Evolutionary conservation across 2,797 vertebrate species (phyloP).

Genomic region (Trematomus bernacchii): DNA sequence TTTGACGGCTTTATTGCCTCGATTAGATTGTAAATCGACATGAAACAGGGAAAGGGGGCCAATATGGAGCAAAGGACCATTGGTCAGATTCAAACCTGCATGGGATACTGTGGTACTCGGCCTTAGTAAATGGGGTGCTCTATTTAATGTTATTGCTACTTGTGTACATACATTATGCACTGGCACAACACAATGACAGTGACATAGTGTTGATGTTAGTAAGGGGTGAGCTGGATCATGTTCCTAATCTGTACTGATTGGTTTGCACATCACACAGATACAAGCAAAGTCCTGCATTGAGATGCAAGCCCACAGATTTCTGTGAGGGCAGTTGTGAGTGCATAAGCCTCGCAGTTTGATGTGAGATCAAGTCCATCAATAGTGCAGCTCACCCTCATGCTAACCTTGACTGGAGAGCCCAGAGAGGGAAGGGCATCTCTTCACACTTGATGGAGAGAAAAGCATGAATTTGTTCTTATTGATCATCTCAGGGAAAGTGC

Average conservation of each 20-base stretch:
- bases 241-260: slow-evolving; percentile 66
- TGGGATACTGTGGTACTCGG: too few species aligned
- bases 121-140: too few species aligned
- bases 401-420: slow-evolving; percentile 59
- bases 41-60: too few species aligned
- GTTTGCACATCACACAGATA: slow-evolving; percentile 50
- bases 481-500: slow-evolving; percentile 44
- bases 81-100: too few species aligned
- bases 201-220: slow-evolving; percentile 45
- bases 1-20: too few species aligned
- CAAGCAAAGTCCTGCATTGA: slow-evolving; percentile 59
- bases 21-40: too few species aligned
- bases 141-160: too few species aligned
- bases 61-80: too few species aligned
- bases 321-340: slow-evolving; percentile 44
- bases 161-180: slow-evolving; percentile 9
- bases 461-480: slow-evolving; percentile 44
- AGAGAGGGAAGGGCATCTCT: slow-evolving; percentile 36
- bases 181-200: slow-evolving; percentile 22
- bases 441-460: not conserved
- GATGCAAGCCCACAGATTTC: slow-evolving; percentile 63
- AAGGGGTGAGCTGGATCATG: slow-evolving; percentile 47
- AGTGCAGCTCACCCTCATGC: slow-evolving; percentile 47
- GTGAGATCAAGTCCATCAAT: slow-evolving; percentile 75
- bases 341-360: slow-evolving; percentile 66